phyloP scores from a whole-genome alignment of 2,113 vertebrate genomes.

The Caracal caracal region DNA sequence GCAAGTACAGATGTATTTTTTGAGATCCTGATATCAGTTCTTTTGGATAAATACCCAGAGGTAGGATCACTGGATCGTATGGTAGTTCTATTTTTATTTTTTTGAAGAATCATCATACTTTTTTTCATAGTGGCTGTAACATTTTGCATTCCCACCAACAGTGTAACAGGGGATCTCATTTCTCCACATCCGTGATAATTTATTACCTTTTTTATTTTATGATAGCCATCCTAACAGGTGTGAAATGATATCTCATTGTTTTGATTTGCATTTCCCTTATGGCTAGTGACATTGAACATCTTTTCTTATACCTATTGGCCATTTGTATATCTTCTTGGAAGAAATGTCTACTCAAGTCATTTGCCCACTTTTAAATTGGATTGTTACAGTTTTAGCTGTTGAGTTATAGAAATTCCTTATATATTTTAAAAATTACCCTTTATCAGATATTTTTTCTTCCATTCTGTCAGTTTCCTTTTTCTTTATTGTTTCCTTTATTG shows the following conservation, averaged over 20 bases:
- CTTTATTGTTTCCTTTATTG: not conserved
- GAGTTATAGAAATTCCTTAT: not conserved
- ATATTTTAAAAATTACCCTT: not conserved
- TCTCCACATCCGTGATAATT: not conserved
- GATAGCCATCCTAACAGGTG: not conserved
- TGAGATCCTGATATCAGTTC: not conserved
- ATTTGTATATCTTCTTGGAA: not conserved
- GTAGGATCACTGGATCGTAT: not conserved
- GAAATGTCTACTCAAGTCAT: not conserved
- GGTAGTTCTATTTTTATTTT: not conserved
- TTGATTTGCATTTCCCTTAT: not conserved
- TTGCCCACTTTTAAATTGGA: not conserved
- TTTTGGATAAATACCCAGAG: not conserved
- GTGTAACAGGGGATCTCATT: not conserved
- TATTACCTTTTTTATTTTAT: not conserved
- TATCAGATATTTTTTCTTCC: not conserved
- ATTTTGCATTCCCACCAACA: not conserved
- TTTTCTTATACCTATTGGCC: not conserved
- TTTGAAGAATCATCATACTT: not conserved
- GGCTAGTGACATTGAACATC: not conserved
- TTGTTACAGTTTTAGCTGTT: not conserved
- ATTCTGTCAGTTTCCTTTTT: not conserved
- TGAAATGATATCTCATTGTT: not conserved
- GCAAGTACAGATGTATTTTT: not conserved
- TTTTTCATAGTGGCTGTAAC: not conserved